Evolutionary conservation across 2,888 invertebrate species (phyloP).

Genomic region (Papilio demoleus): DNA sequence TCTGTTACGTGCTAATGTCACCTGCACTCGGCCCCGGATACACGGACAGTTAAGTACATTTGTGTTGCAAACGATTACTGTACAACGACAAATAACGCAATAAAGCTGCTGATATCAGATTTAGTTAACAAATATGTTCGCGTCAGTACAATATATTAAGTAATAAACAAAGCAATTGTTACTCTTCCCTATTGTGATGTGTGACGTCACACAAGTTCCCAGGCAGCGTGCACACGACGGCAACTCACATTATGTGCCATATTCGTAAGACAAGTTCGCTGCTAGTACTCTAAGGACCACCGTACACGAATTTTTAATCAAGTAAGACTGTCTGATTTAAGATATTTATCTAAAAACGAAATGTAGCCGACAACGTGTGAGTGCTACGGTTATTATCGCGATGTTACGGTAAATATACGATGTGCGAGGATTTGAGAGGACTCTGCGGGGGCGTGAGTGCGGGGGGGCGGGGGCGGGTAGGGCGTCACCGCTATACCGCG

Average conservation of each 20-base stretch:
- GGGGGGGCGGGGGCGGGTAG: slow-evolving; percentile 27
- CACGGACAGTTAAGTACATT: neutral
- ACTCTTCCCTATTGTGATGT: slow-evolving; percentile 1
- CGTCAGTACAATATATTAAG: neutral
- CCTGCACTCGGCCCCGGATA: neutral
- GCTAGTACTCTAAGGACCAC: no score
- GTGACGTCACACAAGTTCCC: no score
- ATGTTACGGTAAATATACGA: slow-evolving; percentile 1
- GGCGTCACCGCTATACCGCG: slow-evolving; percentile 54
- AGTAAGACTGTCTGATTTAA: neutral
- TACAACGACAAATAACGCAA: neutral
- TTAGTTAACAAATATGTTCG: neutral
- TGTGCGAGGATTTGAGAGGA: slow-evolving; percentile 16
- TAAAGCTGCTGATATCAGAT: neutral
- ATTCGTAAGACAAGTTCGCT: no score
- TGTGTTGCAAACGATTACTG: neutral
- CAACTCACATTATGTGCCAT: no score
- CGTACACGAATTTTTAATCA: no score
- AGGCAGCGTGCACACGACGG: no score
- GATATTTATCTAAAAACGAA: neutral
- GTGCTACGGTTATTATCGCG: neutral
- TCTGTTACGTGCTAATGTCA: neutral
- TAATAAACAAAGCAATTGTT: slow-evolving; percentile 7
- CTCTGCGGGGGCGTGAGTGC: slow-evolving; percentile 16
- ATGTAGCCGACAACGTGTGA: neutral